These are phyloP conservation scores for Ornithorhynchus anatinus DNA, from an alignment of 2,113 vertebrate species.

Conservation along the genomic window DNA sequence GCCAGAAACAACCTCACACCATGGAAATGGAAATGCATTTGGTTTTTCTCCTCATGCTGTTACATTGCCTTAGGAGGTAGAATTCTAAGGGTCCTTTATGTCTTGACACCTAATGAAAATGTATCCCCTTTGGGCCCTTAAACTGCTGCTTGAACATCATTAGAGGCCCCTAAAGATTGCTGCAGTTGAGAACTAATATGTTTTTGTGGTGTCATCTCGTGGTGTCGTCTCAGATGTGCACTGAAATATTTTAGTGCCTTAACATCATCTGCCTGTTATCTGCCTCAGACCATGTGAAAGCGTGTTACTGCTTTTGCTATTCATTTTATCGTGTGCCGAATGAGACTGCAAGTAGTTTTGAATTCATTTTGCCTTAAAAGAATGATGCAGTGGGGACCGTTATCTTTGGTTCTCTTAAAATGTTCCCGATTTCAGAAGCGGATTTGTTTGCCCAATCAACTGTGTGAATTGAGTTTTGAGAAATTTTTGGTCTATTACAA, in stretches of 20 bases:
- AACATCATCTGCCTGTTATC: neutral
- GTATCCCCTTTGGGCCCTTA: neutral
- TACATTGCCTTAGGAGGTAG: too few relatives aligned
- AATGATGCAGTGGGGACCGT: neutral
- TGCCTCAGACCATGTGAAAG: neutral
- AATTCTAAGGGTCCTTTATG: neutral
- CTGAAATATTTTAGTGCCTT: neutral
- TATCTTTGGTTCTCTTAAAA: too few relatives aligned
- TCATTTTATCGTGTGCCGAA: neutral
- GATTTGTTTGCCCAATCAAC: too few relatives aligned
- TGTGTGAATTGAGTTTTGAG: neutral
- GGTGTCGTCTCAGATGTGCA: neutral
- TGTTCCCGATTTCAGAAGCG: neutral
- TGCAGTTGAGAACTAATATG: neutral
- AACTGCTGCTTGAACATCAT: neutral
- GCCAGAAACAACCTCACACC: too few relatives aligned
- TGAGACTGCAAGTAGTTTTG: neutral
- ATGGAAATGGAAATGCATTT: too few relatives aligned
- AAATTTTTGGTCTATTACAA: too few relatives aligned
- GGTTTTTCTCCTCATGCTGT: neutral
- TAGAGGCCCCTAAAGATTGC: neutral
- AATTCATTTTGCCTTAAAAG: neutral
- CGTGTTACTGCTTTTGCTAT: neutral
- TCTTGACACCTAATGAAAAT: neutral
- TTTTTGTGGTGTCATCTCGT: neutral